These are phyloP conservation scores for Eustalomyia histrio DNA, from an alignment of 2,888 invertebrate genomes.

Conservation along the genomic window DNA sequence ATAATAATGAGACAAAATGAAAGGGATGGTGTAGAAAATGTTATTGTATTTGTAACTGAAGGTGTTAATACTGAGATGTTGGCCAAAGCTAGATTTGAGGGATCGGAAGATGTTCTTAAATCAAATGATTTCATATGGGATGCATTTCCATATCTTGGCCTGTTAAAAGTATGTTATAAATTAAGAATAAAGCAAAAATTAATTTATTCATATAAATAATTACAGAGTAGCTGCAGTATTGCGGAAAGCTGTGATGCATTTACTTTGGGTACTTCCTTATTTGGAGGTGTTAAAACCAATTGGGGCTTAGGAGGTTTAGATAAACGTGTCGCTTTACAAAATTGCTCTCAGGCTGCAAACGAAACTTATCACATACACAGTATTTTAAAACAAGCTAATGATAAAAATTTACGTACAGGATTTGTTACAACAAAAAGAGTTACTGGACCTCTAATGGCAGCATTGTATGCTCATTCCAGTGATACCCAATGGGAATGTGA, in stretches of 20 bases:
- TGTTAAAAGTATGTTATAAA: constrained; percentile 84
- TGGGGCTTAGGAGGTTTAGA: constrained; percentile 87
- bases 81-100: constrained; percentile 83
- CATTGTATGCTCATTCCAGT: constrained; percentile 87
- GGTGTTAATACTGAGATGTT: constrained; percentile 92
- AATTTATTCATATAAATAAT: neutral
- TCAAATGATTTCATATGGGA: constrained; percentile 85
- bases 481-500: constrained; percentile 92
- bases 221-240: constrained; percentile 90
- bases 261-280: constrained; percentile 89
- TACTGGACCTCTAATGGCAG: constrained; percentile 90
- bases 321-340: constrained; percentile 81
- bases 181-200: neutral
- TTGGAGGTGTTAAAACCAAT: constrained; percentile 89
- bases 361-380: constrained; percentile 82
- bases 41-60: constrained; percentile 91
- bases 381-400: constrained; percentile 85
- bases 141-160: constrained; percentile 88
- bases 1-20: constrained; percentile 81
- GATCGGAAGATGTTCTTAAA: constrained; percentile 86
- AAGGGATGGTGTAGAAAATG: constrained; percentile 84
- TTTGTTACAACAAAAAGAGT: constrained; percentile 92
- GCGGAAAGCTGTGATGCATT: constrained; percentile 92
- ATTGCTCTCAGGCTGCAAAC: constrained; percentile 83
- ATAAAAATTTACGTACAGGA: constrained; percentile 87